Base-by-base conservation (phyloP, 2,797 vertebrate species). In the Onychomys leucogaster region DNA sequence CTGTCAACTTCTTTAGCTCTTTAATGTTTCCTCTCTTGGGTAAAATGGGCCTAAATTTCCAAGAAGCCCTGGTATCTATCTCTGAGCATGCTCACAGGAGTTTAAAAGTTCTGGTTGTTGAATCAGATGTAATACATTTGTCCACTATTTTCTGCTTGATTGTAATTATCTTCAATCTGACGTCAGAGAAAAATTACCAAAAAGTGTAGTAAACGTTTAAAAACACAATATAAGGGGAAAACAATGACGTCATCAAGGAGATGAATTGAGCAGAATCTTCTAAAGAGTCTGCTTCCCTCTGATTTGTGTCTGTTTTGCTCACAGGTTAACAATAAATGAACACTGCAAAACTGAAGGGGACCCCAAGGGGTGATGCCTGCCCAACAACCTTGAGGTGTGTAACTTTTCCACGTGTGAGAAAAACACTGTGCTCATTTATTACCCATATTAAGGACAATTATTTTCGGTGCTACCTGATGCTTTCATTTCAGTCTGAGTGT, bases 131-230 rank as follows among this genome's bases (percentile, higher is more conserved):
- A 86, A 49, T 43, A 95, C 77, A 78, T 37, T 11, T 83, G 7
- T 57, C 77, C 2, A 80, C 6, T 43, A 14, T 75, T 96, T 92
- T 90, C 16, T 55, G 9, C 17, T 93, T 90, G 61, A 32, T 55
- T 96, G 85, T 80, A 83, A 76, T 88, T 37, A 55, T 82, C 23
- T 95, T 95, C 84, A 80, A 55, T 46, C 16, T 46, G 46, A 82
- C 32, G 25, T 73, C 69, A 88, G 37, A 88, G 41, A 75, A 91
- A 91, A 88, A 82, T 85, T n/a, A 83, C 1, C 67, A 75, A 16
- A 25, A 96, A 92, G 9, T 46, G 29, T 75, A 37, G 2, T 69
- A 16, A 89, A 91, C 29, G n/a, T 71, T 21, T 71, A 19, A 61
- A 41, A 80, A 71, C 37, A 73, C 17, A 85, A 13, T 49, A 71